These are phyloP conservation scores for Albula glossodonta DNA, from an alignment of 2,113 vertebrate genomes.

Conservation along the genomic window DNA sequence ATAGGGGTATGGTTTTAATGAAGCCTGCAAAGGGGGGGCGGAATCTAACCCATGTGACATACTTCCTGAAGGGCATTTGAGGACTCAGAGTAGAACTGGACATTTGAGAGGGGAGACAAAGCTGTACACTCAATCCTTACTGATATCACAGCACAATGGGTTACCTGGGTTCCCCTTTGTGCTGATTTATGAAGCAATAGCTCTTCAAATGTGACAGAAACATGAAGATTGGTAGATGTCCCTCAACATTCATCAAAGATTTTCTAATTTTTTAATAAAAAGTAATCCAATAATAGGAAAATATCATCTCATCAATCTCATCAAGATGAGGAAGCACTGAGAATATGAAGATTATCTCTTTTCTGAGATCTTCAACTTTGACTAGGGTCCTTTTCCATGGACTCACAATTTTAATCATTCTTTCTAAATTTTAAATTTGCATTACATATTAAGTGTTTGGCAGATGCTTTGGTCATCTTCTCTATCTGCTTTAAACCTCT, in stretches of 20 bases:
- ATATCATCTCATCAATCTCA: not conserved
- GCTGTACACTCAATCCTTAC: not conserved
- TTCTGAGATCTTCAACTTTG: not conserved
- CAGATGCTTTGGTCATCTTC: too few species aligned
- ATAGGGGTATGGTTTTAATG: not conserved
- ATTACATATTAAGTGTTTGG: too few species aligned
- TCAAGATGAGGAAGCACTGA: not conserved
- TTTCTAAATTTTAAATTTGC: not conserved
- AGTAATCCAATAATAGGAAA: not conserved
- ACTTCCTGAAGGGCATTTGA: not conserved
- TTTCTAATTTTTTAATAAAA: not conserved
- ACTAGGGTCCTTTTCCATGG: not conserved
- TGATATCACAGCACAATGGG: not conserved
- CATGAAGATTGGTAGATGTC: not conserved
- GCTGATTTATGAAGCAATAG: not conserved
- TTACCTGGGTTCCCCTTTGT: not conserved
- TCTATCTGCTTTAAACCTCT: too few species aligned
- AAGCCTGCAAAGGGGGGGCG: not conserved
- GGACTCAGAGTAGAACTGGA: not conserved
- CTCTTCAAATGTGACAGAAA: not conserved
- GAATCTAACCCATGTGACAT: not conserved
- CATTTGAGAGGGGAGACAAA: not conserved
- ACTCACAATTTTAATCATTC: not conserved
- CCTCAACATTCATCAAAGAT: not conserved
- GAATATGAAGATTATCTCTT: slow-evolving; percentile 46